Conservation (phyloP, 30 jellyfish, hydroid and myxozoan species). For the Aurelia sp. region DNA sequence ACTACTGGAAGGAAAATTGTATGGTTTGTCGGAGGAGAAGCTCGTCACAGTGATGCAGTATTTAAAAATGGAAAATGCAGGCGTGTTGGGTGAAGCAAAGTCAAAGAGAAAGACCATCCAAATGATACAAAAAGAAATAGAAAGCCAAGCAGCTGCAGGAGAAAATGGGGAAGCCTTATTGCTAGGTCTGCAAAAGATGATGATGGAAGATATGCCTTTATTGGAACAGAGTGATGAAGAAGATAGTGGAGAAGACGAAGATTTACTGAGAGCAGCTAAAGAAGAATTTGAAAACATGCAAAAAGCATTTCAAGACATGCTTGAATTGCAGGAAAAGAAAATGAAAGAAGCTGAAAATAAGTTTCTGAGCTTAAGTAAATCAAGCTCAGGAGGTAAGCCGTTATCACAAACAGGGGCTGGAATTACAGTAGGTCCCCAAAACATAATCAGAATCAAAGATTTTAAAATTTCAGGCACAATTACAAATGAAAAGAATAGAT, state of each 20-base stretch:
- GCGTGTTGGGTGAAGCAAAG: conserved; percentile 34
- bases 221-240: conserved; percentile 20
- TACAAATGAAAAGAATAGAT: conserved; percentile 21
- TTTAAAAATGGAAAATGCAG: conserved; percentile 31
- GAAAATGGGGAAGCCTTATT: conserved; percentile 49
- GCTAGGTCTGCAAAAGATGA: conserved; percentile 28
- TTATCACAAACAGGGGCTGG: conserved; percentile 42
- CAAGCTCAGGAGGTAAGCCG: conserved; percentile 18
- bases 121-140: conserved; percentile 35
- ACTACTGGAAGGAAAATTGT: conserved; percentile 22
- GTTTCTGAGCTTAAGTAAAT: conserved; percentile 15
- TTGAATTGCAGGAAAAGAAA: conserved; percentile 35
- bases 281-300: conserved; percentile 36
- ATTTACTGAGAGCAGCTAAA: conserved; percentile 40
- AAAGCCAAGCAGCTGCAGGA: conserved; percentile 53
- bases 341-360: conserved; percentile 47
- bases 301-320: conserved; percentile 19
- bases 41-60: conserved; percentile 1
- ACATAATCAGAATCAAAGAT: conserved; percentile 25
- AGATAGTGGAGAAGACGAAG: conserved; percentile 35
- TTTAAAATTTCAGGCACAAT: conserved; percentile 42
- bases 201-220: conserved; percentile 27
- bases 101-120: conserved; percentile 38
- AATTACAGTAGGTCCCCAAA: conserved; percentile 28
- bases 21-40: conserved; percentile 11